Base-by-base conservation (phyloP, 2,113 vertebrate genomes). In the Acanthisitta chloris region DNA sequence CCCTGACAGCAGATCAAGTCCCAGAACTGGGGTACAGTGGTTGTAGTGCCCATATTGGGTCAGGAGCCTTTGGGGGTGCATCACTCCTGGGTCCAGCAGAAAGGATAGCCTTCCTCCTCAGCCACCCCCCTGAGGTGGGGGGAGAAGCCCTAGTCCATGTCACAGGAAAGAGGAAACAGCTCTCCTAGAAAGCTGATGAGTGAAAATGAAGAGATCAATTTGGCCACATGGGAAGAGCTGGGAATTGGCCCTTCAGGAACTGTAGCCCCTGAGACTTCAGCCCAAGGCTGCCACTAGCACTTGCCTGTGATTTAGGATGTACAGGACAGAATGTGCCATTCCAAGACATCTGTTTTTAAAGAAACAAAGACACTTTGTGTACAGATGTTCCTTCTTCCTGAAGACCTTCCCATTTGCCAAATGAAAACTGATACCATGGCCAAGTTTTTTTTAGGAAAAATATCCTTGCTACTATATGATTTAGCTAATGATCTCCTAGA, bases 301-400 rank as follows among this genome's bases (percentile, higher is more conserved):
- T 34, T 84, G 61, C 62, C 48, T 87, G 78, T 23, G 62, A 91
- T 97, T 96, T 92, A 97, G 93, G 84, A 94, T 94, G 90, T 91
- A 96, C 43, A 3, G 91, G 54, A 90, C 81, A 64, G 64, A 91
- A 92, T 62, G 95, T 96, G 94, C 95, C 71, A 96, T 97, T 98
- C 97, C 95, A 97, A 97, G 91, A 97, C 98, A 98, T 98, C 98
- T 98, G 98, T 96, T 97, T 82, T 64, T 69, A 90, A 88, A 86
- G 81, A 96, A 97, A 98, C 98, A 98, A 98, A 97, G 97, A 93
- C 70, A 97, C 96, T 98, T 96, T 98, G 97, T 98, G 92, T 91
- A 91, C 96, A 97, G 97, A 97, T 97, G 97, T 97, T 97, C 91
- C 86, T 92, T 91, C 89, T 84, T 95, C 89, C 86, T 86, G 73